phyloP scores from a whole-genome alignment of 2,797 vertebrate species.

The Phylloscopus collybita region DNA sequence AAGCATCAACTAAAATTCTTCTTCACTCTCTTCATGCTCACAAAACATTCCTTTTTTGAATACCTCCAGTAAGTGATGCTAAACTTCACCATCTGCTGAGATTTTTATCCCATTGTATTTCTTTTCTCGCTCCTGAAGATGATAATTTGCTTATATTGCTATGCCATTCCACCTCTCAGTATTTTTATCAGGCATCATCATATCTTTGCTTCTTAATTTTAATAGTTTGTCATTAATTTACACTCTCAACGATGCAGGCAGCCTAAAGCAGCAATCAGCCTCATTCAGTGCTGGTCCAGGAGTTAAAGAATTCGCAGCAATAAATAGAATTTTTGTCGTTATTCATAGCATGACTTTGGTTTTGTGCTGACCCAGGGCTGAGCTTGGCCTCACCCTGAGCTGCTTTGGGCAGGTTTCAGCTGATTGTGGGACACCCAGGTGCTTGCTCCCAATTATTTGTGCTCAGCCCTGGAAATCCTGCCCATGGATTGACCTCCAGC shows the following conservation, averaged over 20 bases:
- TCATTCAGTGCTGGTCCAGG: background rate
- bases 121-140: background rate
- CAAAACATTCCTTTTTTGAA: background rate
- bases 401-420: background rate
- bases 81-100: background rate
- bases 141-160: background rate
- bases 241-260: background rate
- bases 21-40: background rate
- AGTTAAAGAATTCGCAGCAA: background rate
- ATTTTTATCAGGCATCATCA: background rate
- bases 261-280: background rate
- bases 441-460: background rate
- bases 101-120: background rate
- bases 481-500: accelerated
- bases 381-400: background rate
- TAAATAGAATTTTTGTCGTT: background rate
- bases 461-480: background rate
- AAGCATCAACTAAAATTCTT: background rate
- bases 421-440: accelerated
- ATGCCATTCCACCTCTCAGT: background rate
- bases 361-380: background rate
- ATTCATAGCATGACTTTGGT: too few relatives aligned
- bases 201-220: background rate
- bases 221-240: background rate
- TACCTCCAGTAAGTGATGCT: background rate